phyloP scores from a whole-genome alignment of 2,113 vertebrate genomes.

The Paratilapia polleni region DNA sequence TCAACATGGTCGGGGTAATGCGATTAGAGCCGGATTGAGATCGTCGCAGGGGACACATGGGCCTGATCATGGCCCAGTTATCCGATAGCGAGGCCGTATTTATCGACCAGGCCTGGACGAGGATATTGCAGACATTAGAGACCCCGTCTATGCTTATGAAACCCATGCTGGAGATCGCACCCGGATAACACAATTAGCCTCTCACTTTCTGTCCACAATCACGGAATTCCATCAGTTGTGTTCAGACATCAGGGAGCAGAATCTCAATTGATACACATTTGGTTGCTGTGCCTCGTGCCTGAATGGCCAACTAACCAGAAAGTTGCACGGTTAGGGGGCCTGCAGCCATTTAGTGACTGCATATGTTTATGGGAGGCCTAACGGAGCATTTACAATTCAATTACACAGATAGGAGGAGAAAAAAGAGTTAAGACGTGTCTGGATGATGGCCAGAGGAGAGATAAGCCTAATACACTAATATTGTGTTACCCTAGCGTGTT shows the following conservation, averaged over 20 bases:
- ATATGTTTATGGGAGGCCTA: slow-evolving; percentile 75
- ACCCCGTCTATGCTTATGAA: slow-evolving; percentile 71
- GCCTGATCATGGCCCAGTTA: slow-evolving; percentile 81
- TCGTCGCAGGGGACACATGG: slow-evolving; percentile 81
- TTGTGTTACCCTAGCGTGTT: slow-evolving; percentile 82
- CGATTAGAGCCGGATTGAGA: slow-evolving; percentile 80
- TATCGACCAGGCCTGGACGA: slow-evolving; percentile 70
- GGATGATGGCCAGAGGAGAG: slow-evolving; percentile 80
- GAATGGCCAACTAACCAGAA: slow-evolving; percentile 67
- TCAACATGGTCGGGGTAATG: slow-evolving; percentile 82
- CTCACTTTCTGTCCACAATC: slow-evolving; percentile 75
- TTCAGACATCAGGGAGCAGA: slow-evolving; percentile 70
- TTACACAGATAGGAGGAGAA: slow-evolving; percentile 75
- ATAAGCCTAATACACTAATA: slow-evolving; percentile 85
- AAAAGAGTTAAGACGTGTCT: slow-evolving; percentile 76
- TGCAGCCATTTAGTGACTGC: slow-evolving; percentile 70
- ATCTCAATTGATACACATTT: slow-evolving; percentile 72
- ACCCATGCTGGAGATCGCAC: slow-evolving; percentile 65
- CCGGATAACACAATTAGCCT: slow-evolving; percentile 76
- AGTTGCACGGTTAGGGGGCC: slow-evolving; percentile 57
- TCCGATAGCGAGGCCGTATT: slow-evolving; percentile 78
- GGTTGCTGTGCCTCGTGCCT: slow-evolving; percentile 39
- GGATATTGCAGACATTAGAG: slow-evolving; percentile 79
- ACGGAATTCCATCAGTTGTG: slow-evolving; percentile 73
- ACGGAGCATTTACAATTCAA: slow-evolving; percentile 83